phyloP scores from a whole-genome alignment of 2,888 invertebrate genomes.

The Melanotus villosus region DNA sequence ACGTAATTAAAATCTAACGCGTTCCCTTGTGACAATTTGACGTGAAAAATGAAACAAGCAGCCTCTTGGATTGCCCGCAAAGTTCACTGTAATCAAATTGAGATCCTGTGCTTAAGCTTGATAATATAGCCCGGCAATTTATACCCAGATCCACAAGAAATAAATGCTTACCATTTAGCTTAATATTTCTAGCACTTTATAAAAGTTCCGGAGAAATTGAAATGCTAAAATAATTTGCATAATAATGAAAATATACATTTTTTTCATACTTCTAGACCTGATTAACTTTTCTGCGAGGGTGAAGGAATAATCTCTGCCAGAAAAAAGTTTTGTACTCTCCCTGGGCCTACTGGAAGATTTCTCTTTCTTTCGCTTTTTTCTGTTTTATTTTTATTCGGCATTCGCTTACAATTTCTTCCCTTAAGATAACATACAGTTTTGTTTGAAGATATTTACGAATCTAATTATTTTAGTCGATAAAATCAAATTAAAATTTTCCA shows the following conservation, averaged over 20 bases:
- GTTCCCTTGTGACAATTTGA: constrained; percentile 39
- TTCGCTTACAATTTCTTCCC: no score
- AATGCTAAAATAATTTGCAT: constrained; percentile 41
- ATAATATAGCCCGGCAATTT: constrained; percentile 47
- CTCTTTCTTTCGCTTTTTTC: no score
- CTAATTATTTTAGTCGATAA: no score
- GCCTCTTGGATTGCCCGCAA: constrained; percentile 32
- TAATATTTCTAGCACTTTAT: constrained; percentile 43
- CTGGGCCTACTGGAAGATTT: constrained; percentile 11
- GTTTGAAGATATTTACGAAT: no score
- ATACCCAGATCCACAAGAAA: constrained; percentile 45
- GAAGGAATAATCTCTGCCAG: constrained; percentile 4
- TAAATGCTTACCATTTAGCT: constrained; percentile 44
- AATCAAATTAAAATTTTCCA: no score
- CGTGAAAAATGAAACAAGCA: constrained; percentile 48
- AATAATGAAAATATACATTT: constrained; percentile 41
- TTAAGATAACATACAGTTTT: no score
- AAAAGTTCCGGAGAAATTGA: constrained; percentile 36
- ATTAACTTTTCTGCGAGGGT: constrained; percentile 26
- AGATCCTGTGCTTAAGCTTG: constrained; percentile 40
- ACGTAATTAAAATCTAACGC: constrained; percentile 46
- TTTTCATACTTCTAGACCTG: constrained; percentile 29
- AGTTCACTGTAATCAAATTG: constrained; percentile 47
- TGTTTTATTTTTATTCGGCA: neutral
- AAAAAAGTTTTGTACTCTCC: constrained; percentile 1